These are phyloP conservation scores for Tortrix viridana DNA, from an alignment of 2,888 invertebrate genomes.

Conservation along the genomic window DNA sequence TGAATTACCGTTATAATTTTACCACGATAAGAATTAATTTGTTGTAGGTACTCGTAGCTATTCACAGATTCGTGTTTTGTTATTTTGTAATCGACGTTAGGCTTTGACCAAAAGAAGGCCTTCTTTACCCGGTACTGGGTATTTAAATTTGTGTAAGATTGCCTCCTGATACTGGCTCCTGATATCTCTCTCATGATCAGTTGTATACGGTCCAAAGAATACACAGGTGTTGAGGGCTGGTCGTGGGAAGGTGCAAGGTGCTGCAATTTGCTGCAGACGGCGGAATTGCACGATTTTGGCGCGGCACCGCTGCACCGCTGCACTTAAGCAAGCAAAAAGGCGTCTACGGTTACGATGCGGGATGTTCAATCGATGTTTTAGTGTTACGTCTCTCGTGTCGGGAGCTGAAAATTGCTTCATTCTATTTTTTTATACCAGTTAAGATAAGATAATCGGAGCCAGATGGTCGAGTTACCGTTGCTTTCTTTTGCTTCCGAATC, in stretches of 20 bases:
- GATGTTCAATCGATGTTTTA: slow-evolving; percentile 43
- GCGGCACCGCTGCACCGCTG: slow-evolving; percentile 46
- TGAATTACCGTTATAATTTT: too few species aligned
- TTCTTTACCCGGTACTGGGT: too few species aligned
- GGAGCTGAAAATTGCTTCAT: slow-evolving; percentile 19
- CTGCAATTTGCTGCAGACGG: slow-evolving; percentile 62
- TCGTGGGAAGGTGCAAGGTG: slow-evolving; percentile 70
- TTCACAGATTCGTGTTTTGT: too few species aligned
- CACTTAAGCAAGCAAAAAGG: slow-evolving; percentile 55
- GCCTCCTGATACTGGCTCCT: too few species aligned
- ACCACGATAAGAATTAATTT: too few species aligned
- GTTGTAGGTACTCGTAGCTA: too few species aligned
- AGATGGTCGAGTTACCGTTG: background rate
- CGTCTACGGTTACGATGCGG: slow-evolving; percentile 51
- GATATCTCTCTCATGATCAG: too few species aligned
- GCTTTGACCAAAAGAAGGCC: too few species aligned
- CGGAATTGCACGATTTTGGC: slow-evolving; percentile 59
- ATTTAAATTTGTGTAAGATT: too few species aligned
- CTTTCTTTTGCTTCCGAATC: background rate
- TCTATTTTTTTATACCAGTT: slow-evolving; percentile 4
- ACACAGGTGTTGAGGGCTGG: background rate
- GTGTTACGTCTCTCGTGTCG: slow-evolving; percentile 33
- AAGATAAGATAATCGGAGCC: background rate
- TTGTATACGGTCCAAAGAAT: too few species aligned
- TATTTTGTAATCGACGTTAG: too few species aligned